A percentile compares a stretch with the other conserved stretches of the same genome.
Evolutionary conservation across 2,797 vertebrate species (phyloP).

Genomic region (Phyllotis vaccarum): DNA sequence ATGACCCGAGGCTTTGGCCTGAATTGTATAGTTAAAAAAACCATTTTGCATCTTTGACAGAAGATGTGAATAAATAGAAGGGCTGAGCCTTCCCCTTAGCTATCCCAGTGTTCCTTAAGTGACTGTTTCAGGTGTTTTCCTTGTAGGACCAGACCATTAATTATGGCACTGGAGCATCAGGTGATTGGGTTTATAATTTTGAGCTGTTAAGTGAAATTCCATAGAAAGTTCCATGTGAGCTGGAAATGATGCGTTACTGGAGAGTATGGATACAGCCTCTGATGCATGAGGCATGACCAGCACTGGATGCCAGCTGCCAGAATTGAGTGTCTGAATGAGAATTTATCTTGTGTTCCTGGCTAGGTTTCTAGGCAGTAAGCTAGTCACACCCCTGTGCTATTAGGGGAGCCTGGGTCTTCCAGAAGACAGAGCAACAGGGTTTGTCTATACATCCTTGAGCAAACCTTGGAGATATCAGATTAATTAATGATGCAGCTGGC

Average conservation of each 20-base stretch:
- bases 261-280: neutral
- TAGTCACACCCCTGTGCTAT: neutral
- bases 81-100: neutral
- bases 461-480: neutral
- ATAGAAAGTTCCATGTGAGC: neutral
- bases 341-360: neutral
- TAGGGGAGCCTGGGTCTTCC: neutral
- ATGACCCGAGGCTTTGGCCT: neutral
- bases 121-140: neutral
- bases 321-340: neutral
- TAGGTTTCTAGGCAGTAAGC: neutral
- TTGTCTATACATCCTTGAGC: neutral
- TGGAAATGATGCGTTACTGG: neutral
- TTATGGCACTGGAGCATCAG: neutral
- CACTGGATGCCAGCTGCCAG: neutral
- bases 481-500: accelerated
- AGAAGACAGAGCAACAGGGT: neutral
- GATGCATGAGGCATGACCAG: neutral
- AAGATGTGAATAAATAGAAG: neutral
- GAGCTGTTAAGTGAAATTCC: slow-evolving; percentile 3
- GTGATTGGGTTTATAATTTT: neutral
- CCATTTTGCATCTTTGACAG: neutral
- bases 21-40: neutral
- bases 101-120: neutral
- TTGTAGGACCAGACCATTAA: neutral